These are phyloP conservation scores for Anolis carolinensis DNA, from an alignment of 2,113 vertebrate species.

Conservation along the genomic window DNA sequence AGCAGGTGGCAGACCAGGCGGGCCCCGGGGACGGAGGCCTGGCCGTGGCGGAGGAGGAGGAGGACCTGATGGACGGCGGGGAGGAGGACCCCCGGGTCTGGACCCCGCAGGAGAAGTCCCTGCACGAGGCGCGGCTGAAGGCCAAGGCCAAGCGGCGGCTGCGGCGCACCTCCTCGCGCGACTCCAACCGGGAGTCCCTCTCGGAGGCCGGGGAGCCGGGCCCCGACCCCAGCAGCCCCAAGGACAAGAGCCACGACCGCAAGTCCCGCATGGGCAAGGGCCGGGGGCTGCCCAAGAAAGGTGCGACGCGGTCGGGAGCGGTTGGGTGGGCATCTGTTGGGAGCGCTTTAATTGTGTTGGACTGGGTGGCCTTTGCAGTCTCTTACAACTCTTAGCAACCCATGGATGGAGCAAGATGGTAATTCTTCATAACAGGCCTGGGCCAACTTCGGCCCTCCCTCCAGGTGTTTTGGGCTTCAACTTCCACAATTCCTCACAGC, in stretches of 20 bases:
- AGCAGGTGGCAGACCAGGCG: constrained; percentile 41
- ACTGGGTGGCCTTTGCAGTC: too few relatives aligned
- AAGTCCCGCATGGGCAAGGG: constrained; percentile 86
- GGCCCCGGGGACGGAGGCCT: constrained; percentile 22
- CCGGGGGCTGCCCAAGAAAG: constrained; percentile 88
- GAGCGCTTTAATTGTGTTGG: too few relatives aligned
- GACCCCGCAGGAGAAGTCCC: constrained; percentile 85
- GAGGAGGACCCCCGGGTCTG: constrained; percentile 77
- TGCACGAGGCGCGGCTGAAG: constrained; percentile 84
- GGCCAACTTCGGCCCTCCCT: too few relatives aligned
- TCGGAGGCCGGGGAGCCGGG: constrained; percentile 71
- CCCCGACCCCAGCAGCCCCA: constrained; percentile 77
- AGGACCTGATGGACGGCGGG: constrained; percentile 27
- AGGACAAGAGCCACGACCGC: constrained; percentile 79
- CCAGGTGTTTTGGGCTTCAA: too few relatives aligned
- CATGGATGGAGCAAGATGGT: too few relatives aligned
- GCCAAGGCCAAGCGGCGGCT: constrained; percentile 85
- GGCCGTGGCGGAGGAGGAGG: constrained; percentile 63
- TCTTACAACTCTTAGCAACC: too few relatives aligned
- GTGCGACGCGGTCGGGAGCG: constrained; percentile 51
- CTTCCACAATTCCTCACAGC: too few relatives aligned
- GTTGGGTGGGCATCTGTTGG: too few relatives aligned
- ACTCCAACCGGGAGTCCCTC: constrained; percentile 79
- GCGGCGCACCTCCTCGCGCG: constrained; percentile 83
- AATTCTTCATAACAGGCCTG: too few relatives aligned